These are phyloP conservation scores for Heliangelus exortis DNA, from an alignment of 2,797 vertebrate genomes.

Conservation along the genomic window DNA sequence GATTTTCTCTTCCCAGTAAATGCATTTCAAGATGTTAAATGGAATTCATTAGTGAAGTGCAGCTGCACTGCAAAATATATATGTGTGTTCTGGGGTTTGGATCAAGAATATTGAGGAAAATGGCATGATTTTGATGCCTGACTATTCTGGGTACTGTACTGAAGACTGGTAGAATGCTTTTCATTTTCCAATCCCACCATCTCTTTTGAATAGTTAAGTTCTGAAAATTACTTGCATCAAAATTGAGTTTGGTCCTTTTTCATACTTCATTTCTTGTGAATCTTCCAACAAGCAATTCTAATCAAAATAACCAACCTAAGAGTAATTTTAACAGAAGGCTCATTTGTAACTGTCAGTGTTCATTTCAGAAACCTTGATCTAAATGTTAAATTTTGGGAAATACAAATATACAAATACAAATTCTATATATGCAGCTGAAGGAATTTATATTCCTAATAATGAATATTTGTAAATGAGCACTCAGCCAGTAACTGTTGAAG, in stretches of 20 bases:
- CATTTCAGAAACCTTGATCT: conserved; percentile 24
- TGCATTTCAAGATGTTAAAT: not conserved
- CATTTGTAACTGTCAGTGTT: conserved; percentile 47
- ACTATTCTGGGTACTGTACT: not conserved
- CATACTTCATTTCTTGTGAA: conserved; percentile 42
- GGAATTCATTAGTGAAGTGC: not conserved
- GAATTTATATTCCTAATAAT: conserved; percentile 5
- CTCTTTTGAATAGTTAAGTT: not conserved
- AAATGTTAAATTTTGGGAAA: conserved; percentile 2
- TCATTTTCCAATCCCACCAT: not conserved
- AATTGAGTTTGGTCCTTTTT: conserved; percentile 11
- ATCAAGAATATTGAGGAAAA: not conserved
- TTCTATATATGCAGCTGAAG: not conserved
- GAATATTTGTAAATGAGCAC: conserved; percentile 6
- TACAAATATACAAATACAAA: not conserved
- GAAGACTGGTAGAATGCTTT: not conserved
- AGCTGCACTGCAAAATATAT: not conserved
- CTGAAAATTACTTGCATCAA: not conserved
- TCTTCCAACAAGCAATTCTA: conserved; percentile 35
- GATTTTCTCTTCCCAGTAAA: not conserved
- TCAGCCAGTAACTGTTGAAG: not conserved
- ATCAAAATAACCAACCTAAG: conserved; percentile 6
- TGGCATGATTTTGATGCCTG: not conserved
- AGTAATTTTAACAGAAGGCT: conserved; percentile 35
- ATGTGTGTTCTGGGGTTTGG: accelerated